Evolutionary conservation across 1,140 invertebrate genomes (phyloP), one percentile per base, ranked within the genome.

Genomic region (Octopus sinensis): DNA sequence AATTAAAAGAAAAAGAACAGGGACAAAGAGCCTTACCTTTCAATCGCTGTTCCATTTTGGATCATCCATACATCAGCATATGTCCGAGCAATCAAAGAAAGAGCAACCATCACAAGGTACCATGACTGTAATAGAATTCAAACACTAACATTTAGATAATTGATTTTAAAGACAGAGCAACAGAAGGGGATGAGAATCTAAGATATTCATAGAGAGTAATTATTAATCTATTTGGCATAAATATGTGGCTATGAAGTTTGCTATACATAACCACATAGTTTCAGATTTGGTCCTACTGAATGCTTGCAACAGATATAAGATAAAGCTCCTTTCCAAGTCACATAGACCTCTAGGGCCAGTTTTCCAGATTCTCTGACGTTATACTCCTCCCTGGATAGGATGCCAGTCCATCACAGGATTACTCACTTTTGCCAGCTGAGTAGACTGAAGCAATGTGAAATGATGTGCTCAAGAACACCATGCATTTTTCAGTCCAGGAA

Each of bases 31-130:
- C 90, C 73, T 90, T 91, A 96, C 95, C 95, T 96, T 93, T 99
- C 97, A 86, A 99, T 95, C 80, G 95, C 92, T 4, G 97, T 99
- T 17, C 95, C 94, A 90, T 96, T 96, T 86, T 96, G 94, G 84
- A 99, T 99, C 92, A 99, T 94, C 96, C 97, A 99, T 77, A 99
- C 93, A 92, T 99, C 98, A 89, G 96, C 98, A 52, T 97, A 92
- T 0, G 97, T 98, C 87, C 97, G 93, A 6, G 95, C 93, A 10
- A 98, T 92, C 9, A 99, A 91, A 52, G 96, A 94, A 9, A 90
- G 85, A 6, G 97, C 97, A 73, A 99, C 95, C 9, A 98, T 87
- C 4, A 94, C 82, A 87, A 98, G 91, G 84, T 96, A 96, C 75
- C 94, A 95, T 82, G 93, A 92, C 92, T 98, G 82, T 52, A 86